phyloP scores from a whole-genome alignment of 1,140 invertebrate species.

The Trigoniulus corallinus region DNA sequence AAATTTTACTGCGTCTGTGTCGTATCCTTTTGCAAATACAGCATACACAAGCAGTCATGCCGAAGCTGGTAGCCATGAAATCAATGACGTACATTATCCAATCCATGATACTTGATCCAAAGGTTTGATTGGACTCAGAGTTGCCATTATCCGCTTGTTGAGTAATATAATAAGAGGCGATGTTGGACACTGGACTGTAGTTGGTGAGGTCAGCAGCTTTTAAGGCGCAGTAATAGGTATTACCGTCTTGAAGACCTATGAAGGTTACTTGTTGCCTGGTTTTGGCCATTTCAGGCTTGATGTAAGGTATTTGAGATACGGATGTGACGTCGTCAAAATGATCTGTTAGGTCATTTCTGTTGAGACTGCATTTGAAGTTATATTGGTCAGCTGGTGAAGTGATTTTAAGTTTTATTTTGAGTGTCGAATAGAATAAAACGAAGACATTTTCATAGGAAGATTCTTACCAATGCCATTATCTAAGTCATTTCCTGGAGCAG shows the following conservation, averaged over 20 bases:
- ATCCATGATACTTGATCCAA: too few relatives aligned
- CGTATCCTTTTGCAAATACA: too few relatives aligned
- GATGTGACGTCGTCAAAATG: neutral
- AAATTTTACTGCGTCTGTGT: too few relatives aligned
- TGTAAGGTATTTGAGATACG: neutral
- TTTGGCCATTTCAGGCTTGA: neutral
- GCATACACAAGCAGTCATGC: too few relatives aligned
- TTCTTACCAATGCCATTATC: slow-evolving; percentile 11
- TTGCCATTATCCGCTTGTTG: too few relatives aligned
- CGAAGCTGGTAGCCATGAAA: too few relatives aligned
- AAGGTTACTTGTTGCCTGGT: neutral
- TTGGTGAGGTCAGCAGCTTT: neutral
- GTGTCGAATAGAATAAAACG: neutral
- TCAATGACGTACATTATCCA: too few relatives aligned
- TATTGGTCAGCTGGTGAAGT: neutral
- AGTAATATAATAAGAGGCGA: too few relatives aligned
- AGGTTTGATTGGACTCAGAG: too few relatives aligned
- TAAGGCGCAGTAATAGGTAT: neutral
- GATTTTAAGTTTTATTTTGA: neutral
- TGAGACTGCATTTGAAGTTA: neutral
- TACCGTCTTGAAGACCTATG: neutral
- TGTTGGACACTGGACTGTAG: neutral
- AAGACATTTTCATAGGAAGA: neutral
- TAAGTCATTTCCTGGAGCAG: slow-evolving; percentile 32
- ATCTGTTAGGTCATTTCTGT: neutral